A percentile compares a stretch with the other conserved stretches of the same genome.
phyloP scores from a whole-genome alignment of 2,113 vertebrate genomes.

The Sula dactylatra region DNA sequence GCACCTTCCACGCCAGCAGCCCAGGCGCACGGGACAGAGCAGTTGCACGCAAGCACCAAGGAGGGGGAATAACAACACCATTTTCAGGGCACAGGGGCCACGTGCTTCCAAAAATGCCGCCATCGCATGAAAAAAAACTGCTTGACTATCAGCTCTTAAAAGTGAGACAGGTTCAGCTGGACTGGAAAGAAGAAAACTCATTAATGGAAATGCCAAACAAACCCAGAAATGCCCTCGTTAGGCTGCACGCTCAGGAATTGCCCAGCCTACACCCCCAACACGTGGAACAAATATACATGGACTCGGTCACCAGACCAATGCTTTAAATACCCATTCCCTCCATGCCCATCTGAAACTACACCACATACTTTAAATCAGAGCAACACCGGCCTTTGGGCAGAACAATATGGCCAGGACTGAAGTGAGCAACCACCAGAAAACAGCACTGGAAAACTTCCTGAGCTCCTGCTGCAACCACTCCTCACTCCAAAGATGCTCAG shows the following conservation, averaged over 20 bases:
- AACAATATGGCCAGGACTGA: background rate
- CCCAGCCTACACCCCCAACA: background rate
- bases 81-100: background rate
- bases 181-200: background rate
- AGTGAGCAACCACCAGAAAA: background rate
- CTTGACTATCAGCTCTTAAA: background rate
- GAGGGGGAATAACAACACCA: background rate
- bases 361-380: background rate
- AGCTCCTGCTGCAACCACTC: background rate
- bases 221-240: background rate
- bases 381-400: background rate
- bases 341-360: background rate
- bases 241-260: background rate
- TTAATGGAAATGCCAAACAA: background rate
- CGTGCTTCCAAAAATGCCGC: background rate
- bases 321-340: background rate
- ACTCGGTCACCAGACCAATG: background rate
- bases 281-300: background rate
- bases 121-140: background rate
- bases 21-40: accelerated
- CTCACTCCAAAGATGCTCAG: background rate
- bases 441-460: background rate
- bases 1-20: background rate
- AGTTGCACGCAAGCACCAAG: background rate
- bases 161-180: background rate